Base-by-base conservation (phyloP, 1,140 invertebrate genomes). In the Dolichoris vasculosae region DNA sequence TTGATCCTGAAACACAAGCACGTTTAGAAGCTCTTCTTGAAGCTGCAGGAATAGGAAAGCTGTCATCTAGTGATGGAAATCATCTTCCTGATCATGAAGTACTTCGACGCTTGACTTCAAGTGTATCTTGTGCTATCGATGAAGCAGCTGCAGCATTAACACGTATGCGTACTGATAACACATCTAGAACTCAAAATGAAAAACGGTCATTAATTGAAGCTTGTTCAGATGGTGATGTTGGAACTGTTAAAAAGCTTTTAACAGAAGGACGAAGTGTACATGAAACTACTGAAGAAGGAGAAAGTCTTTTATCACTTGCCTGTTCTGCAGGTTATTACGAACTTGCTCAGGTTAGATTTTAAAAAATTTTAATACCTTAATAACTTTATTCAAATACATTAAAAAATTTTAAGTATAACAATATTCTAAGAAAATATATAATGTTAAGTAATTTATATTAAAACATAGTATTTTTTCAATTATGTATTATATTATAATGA, bases 321-420 rank as follows among this genome's bases (percentile, higher is more conserved):
- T 98, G 97, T 93, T 97, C 97, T 80, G 97, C 98, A 71, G 98
- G 98, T 51, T 98, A 98, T 93, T 98, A 97, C 94, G 98, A 98
- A 93, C 94, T 98, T 87, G 98, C 97, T 86, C 97, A 98, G 95
- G 96, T 97, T 93, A 90, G 88, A n/a, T 51, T 76, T 76, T 51
- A 51, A 63, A 64, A 64, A 59, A 59, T 11, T 59, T 64, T 69
- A 4, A 69, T 35, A 35, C 17, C 13, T 46, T 46, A 46, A 7
- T 46, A 13, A 46, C 13, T 46, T 46, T 46, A 46, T 46, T 46
- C 43, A 7, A 46, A 46, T 46, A 46, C 13, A 13, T 46, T 46
- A 46, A n/a, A n/a, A n/a, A n/a, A n/a, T n/a, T n/a, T n/a, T n/a
- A n/a, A n/a, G n/a, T n/a, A n/a, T n/a, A n/a, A n/a, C n/a, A n/a